Evolutionary conservation across 2,888 invertebrate species (phyloP), one percentile per base, ranked within the genome.

Genomic region (Idaea aversata): DNA sequence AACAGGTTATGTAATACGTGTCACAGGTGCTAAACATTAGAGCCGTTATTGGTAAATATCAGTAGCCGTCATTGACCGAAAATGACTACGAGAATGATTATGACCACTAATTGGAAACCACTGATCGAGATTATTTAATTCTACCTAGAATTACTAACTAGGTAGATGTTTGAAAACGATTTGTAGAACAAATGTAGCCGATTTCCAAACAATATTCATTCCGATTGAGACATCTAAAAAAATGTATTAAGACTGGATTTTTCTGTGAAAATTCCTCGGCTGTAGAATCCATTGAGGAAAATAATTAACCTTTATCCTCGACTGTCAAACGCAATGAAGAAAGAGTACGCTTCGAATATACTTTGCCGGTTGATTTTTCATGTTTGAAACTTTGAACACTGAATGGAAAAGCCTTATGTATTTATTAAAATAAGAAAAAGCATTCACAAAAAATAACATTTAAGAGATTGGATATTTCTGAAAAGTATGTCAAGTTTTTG

Each of bases 241-340:
- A 47, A 13, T 47, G 47, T 16, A 59, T 59, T 59, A 59, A 59
- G 16, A 59, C 15, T 15, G 6, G 15, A 15, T 15, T 59, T 59
- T 16, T 59, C 58, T 64, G 72, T 70, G 5, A 59, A 35, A 59
- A 15, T 59, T 15, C 15, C 15, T 15, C 61, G 65, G 63, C 66
- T 47, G 69, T 63, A 71, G 63, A 78, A 75, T 76, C 67, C 73
- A 80, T 79, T 82, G 66, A 79, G 79, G 80, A 82, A 84, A 85
- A 83, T 85, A 86, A 87, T 86, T 84, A 85, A 81, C 81, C 79
- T 80, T 77, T 77, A 73, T 78, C 70, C 73, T 67, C 65, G 62
- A 72, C 81, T 83, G 86, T 85, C 86, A 84, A 81, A 82, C 67
- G 78, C 87, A 84, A 79, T 75, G 73, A 72, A 69, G 74, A 70